Evolutionary conservation across 2,797 vertebrate species (phyloP).

Genomic region (Cryptoprocta ferox): DNA sequence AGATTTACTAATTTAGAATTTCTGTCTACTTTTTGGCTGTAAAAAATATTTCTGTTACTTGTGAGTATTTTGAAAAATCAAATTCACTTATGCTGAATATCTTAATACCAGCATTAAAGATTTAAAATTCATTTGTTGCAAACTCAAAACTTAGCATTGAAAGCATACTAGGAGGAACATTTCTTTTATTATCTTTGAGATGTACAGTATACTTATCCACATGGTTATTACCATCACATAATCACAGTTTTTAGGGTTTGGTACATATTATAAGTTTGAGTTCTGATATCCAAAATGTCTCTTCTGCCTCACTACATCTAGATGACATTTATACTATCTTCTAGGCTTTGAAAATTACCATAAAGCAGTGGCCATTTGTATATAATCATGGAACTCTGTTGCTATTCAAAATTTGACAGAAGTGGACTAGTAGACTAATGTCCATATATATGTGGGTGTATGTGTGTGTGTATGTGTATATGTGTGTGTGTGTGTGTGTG

Average conservation of each 20-base stretch:
- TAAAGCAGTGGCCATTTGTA: neutral
- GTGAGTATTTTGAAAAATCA: neutral
- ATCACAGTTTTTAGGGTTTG: constrained; percentile 39
- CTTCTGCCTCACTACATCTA: constrained; percentile 26
- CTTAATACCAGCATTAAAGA: neutral
- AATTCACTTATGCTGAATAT: constrained; percentile 13
- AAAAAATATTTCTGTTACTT: neutral
- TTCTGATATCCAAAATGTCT: constrained; percentile 27
- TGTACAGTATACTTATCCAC: neutral
- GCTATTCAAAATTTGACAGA: neutral
- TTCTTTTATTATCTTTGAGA: constrained; percentile 38
- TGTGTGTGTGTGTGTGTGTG: neutral
- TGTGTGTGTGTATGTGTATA: neutral
- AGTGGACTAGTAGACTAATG: neutral
- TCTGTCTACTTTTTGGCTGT: neutral
- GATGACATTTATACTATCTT: constrained; percentile 15
- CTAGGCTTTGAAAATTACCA: neutral
- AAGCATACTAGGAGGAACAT: neutral
- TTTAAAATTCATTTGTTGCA: constrained; percentile 38
- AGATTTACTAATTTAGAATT: neutral
- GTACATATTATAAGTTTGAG: constrained; percentile 7
- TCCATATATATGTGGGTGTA: neutral
- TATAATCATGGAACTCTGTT: neutral
- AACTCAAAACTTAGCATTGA: neutral
- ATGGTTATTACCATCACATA: neutral